phyloP scores from a whole-genome alignment of 2,888 invertebrate species.

The Dugesia japonica region DNA sequence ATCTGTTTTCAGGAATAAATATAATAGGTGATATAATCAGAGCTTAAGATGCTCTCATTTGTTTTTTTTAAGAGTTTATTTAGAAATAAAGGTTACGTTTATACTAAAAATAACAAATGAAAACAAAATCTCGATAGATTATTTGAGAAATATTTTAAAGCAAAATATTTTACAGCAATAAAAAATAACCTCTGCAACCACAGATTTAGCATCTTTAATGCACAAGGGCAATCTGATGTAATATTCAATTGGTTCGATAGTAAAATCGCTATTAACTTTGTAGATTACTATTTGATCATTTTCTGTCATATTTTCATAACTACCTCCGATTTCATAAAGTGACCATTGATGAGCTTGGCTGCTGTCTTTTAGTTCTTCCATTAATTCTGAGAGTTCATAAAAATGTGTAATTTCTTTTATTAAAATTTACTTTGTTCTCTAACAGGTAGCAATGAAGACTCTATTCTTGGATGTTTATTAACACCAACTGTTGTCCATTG shows the following conservation, averaged over 20 bases:
- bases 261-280: neutral
- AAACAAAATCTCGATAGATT: neutral
- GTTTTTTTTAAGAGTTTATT: too few species aligned
- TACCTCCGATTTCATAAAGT: neutral
- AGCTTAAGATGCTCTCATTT: too few species aligned
- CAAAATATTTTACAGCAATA: neutral
- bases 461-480: neutral
- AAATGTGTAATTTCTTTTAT: too few species aligned
- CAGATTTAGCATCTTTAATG: constrained; percentile 8
- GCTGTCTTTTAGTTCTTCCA: constrained; percentile 12
- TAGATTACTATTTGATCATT: constrained; percentile 1
- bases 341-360: neutral
- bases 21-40: too few species aligned
- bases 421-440: neutral
- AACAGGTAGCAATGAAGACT: neutral
- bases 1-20: too few species aligned
- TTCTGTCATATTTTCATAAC: constrained; percentile 10
- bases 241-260: neutral
- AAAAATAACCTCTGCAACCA: neutral
- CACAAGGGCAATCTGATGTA: neutral
- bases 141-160: neutral
- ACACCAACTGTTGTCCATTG: neutral
- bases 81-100: too few species aligned
- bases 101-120: neutral
- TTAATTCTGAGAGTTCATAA: too few species aligned